Conservation (phyloP, 1,140 invertebrate genomes). For the Episyrphus balteatus region DNA sequence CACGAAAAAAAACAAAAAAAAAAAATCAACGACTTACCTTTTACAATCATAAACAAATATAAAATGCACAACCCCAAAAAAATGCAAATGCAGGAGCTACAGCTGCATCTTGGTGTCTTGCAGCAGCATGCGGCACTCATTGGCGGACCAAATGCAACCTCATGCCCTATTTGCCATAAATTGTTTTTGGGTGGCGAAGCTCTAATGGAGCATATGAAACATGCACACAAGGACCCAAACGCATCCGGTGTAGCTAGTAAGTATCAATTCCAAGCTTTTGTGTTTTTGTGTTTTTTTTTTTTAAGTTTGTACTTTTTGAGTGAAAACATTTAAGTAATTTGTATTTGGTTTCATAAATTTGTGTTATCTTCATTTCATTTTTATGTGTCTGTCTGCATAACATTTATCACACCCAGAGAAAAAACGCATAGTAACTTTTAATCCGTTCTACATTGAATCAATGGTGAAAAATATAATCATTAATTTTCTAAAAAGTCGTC, state of each 20-base stretch:
- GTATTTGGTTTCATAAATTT: too few relatives aligned
- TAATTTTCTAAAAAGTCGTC: too few relatives aligned
- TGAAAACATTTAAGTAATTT: too few relatives aligned
- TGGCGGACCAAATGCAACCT: constrained; percentile 78
- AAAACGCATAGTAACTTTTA: too few relatives aligned
- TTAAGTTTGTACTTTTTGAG: too few relatives aligned
- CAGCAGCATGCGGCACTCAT: constrained; percentile 86
- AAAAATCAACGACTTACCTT: neutral
- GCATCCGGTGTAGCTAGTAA: constrained; percentile 81
- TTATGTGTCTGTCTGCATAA: too few relatives aligned
- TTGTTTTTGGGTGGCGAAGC: constrained; percentile 83
- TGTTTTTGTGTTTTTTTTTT: too few relatives aligned
- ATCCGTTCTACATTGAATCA: too few relatives aligned
- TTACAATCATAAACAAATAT: constrained; percentile 1
- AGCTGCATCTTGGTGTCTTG: constrained; percentile 74
- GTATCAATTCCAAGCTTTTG: constrained; percentile 34
- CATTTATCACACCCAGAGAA: too few relatives aligned
- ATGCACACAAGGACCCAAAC: constrained; percentile 85
- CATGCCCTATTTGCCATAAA: constrained; percentile 86
- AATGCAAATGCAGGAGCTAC: constrained; percentile 53
- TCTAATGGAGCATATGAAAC: constrained; percentile 91
- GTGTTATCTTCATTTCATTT: too few relatives aligned
- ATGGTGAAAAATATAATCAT: too few relatives aligned
- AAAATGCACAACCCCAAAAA: neutral
- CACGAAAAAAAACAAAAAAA: neutral